Evolutionary conservation across 2,797 vertebrate genomes (phyloP), one percentile per base, ranked within the genome.

Genomic region (Iguana delicatissima): DNA sequence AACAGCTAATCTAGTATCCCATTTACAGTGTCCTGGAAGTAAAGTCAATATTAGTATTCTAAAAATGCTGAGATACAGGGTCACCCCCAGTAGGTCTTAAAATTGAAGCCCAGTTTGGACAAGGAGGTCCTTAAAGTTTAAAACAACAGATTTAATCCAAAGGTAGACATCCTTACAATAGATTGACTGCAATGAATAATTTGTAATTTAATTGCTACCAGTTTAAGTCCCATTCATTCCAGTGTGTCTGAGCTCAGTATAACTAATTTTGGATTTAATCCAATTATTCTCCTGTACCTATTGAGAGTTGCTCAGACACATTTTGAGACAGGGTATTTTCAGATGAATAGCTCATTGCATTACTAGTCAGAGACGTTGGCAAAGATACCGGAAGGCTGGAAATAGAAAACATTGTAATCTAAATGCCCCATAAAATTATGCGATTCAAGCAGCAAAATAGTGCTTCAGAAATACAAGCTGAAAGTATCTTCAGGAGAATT

Each of bases 401-500:
- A 69, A 13, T 69, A 29, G 32, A 69, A 69, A 32, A 32, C 67
- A 32, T 29, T 32, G 29, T 32, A 32, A 69, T 69, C 67, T 69
- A 32, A 13, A 29, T 79, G 42, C 42, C 24, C 38, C 46, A 46
- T 46, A 24, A 46, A 46, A 79, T 10, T 50, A 24, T 50, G 26
- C 14, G 38, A 4, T 79, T 46, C 24, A 50, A 50, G 77, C 42
- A 50, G 46, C 24, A 79, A 38, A 26, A 29, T 22, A 14, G 24
- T 46, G 26, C 42, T 26, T 46, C 10, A 29, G 50, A 79, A 79
- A 46, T 38, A 10, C 29, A 46, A 50, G 24, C 26, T 50, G 42
- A 38, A 42, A 18, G 35, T 2, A 22, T 42, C 20, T 76, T 89
- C 85, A 62, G 38, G 93, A 93, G 93, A 95, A 94, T 93, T 90